phyloP scores from a whole-genome alignment of 2,113 vertebrate species.

The Xiphias gladius region DNA sequence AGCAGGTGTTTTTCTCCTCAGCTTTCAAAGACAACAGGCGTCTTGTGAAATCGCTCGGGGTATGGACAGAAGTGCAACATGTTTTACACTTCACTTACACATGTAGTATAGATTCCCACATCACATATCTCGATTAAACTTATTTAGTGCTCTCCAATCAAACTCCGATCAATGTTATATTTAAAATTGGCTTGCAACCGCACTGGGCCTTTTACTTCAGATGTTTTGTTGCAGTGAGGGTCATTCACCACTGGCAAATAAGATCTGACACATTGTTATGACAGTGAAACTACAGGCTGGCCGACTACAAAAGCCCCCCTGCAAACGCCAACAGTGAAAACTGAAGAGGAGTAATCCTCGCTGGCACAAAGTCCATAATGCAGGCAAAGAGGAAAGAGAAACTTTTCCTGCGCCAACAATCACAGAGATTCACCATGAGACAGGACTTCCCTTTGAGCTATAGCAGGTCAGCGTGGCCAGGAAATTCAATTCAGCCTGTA shows the following conservation, averaged over 20 bases:
- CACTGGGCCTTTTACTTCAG: background rate
- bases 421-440: slow-evolving; percentile 24
- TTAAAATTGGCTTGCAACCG: background rate
- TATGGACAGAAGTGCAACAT: background rate
- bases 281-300: background rate
- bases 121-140: background rate
- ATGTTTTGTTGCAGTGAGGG: background rate
- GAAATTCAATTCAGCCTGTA: slow-evolving; percentile 70
- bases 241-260: slow-evolving; percentile 26
- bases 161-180: background rate
- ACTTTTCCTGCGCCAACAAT: slow-evolving; percentile 26
- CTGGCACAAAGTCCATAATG: slow-evolving; percentile 18
- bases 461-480: slow-evolving; percentile 47
- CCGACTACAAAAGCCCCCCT: slow-evolving; percentile 11
- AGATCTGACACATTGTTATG: slow-evolving; percentile 27
- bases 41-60: too few relatives aligned
- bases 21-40: too few relatives aligned
- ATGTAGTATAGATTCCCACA: too few relatives aligned
- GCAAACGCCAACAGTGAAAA: slow-evolving; percentile 4
- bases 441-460: slow-evolving; percentile 23
- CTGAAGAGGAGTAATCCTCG: slow-evolving; percentile 33
- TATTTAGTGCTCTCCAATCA: background rate
- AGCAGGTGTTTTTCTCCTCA: too few relatives aligned
- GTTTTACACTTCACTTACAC: too few relatives aligned
- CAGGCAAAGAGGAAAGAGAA: slow-evolving; percentile 28